Evolutionary conservation across 2,113 vertebrate genomes (phyloP), one percentile per base, ranked within the genome.

Genomic region (Gavia stellata): DNA sequence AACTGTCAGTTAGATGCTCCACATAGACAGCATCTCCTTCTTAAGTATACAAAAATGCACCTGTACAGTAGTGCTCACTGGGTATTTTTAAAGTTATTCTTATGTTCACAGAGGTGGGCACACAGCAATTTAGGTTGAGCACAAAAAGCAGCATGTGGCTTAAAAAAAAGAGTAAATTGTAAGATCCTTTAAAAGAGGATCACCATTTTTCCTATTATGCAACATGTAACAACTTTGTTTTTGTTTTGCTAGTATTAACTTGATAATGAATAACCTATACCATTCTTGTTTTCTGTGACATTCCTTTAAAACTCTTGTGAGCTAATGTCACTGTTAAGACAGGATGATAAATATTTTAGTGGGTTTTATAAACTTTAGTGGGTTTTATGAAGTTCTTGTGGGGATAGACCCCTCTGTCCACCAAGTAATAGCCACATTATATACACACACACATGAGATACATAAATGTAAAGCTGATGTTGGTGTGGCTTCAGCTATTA

Each of bases 81-180:
- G 4, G 6, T 45, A 42, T 71, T 95, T 92, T 59, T 29, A 13
- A 78, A 72, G 19, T 4, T 53, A 53, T n/a, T 67, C 3, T 7
- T 90, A 0, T 13, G 2, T 71, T 94, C 34, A 49, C 31, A 70
- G 56, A 59, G 6, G 3, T 79, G 10, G 6, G 18, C 3, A 44
- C 17, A 7, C 1, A 5, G 12, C 11, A 75, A 17, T 16, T 28
- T 68, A 25, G 0, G 2, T 2, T 77, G 16, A 52, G 12, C 26
- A 63, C 14, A 72, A 55, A 91, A 79, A 33, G 19, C 8, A 66
- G 36, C 11, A 38, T 5, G 3, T 72, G 20, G 16, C 21, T 40
- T 81, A 49, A 66, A 92, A 89, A 89, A 53, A 28, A 20, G 8
- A 50, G 29, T 10, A 71, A 85, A 40, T 70, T 1, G 23, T 18